Conservation (phyloP, 2,888 invertebrate species). For the Ormyrus thymus region DNA sequence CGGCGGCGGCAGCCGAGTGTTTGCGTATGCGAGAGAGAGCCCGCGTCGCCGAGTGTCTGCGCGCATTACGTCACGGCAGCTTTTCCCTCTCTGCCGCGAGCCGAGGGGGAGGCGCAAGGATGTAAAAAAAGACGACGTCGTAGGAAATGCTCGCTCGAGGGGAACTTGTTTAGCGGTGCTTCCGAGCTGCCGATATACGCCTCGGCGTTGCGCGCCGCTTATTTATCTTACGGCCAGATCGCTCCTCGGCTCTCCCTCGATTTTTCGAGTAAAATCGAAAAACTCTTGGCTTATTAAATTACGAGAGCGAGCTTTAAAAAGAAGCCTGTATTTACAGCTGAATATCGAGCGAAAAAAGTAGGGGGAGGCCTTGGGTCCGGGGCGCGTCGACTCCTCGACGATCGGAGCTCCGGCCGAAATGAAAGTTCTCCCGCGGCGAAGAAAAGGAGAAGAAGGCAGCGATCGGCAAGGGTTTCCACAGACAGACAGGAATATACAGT, state of each 20-base stretch:
- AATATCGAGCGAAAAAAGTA: too few relatives aligned
- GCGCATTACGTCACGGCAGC: too few relatives aligned
- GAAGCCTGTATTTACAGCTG: too few relatives aligned
- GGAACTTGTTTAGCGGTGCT: too few relatives aligned
- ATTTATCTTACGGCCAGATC: too few relatives aligned
- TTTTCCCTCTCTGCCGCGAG: not conserved
- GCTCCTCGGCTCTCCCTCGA: too few relatives aligned
- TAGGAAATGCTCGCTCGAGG: too few relatives aligned
- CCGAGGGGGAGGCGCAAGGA: not conserved
- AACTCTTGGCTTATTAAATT: too few relatives aligned
- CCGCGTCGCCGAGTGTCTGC: not conserved
- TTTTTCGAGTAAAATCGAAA: too few relatives aligned
- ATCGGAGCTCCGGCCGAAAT: constrained; percentile 55
- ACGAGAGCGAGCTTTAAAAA: too few relatives aligned
- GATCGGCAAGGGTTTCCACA: constrained; percentile 62
- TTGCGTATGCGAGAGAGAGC: not conserved
- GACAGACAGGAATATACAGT: constrained; percentile 56
- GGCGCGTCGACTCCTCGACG: constrained; percentile 48
- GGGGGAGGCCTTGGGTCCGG: not conserved
- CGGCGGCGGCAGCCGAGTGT: too few relatives aligned
- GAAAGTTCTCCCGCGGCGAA: constrained; percentile 23
- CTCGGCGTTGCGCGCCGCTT: constrained; percentile 4
- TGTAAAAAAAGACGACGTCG: not conserved
- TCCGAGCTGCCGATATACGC: not conserved
- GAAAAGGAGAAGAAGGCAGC: constrained; percentile 42